These are phyloP conservation scores for Cryptotis parvus DNA, from an alignment of 2,113 vertebrate species.

Conservation along the genomic window DNA sequence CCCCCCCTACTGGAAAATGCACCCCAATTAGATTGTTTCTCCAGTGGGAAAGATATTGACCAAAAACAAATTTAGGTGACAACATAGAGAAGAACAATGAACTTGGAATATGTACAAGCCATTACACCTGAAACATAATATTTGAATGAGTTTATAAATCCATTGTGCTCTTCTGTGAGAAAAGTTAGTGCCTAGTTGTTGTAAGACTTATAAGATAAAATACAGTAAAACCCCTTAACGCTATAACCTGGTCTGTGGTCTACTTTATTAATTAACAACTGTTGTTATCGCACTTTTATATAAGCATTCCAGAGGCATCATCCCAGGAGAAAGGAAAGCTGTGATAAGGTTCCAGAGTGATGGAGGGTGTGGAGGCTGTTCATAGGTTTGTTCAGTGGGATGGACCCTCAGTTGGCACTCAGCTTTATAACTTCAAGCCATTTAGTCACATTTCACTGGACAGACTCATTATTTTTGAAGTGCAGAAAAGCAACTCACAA, in stretches of 20 bases:
- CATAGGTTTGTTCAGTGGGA: slow-evolving; percentile 13
- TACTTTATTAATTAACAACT: not conserved
- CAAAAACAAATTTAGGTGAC: not conserved
- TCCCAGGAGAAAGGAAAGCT: not conserved
- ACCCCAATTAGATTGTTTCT: not conserved
- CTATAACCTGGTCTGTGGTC: not conserved
- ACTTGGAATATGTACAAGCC: too few relatives aligned
- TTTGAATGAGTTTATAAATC: not conserved
- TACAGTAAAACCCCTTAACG: not conserved
- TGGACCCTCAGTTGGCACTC: not conserved
- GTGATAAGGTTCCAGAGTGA: not conserved
- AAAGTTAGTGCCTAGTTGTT: not conserved
- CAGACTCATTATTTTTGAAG: slow-evolving; percentile 67
- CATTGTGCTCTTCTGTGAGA: not conserved
- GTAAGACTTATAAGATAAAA: slow-evolving; percentile 1
- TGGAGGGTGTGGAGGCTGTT: not conserved
- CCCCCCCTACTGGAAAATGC: not conserved
- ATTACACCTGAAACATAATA: too few relatives aligned
- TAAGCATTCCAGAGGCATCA: not conserved
- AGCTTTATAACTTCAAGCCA: slow-evolving; percentile 45
- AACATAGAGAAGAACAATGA: too few relatives aligned
- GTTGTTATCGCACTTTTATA: not conserved
- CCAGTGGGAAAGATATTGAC: too few relatives aligned
- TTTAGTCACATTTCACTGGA: slow-evolving; percentile 21
- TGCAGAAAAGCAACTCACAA: not conserved